Evolutionary conservation across 2,888 invertebrate genomes (phyloP).

Genomic region (Caenorhabditis afra): DNA sequence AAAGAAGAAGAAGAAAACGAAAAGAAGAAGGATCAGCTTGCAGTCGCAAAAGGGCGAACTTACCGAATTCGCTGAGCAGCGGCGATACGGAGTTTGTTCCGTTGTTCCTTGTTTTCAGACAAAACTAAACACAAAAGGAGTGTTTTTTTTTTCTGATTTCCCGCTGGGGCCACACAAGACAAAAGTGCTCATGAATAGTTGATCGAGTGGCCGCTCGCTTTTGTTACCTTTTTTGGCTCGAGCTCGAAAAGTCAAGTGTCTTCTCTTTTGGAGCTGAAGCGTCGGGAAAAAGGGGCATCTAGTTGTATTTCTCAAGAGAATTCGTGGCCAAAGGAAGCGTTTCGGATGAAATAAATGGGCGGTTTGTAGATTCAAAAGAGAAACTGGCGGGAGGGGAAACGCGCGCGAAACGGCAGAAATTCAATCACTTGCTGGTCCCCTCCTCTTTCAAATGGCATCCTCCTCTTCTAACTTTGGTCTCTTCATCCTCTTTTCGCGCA

Average conservation of each 20-base stretch:
- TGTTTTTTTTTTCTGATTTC: not conserved
- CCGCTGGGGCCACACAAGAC: not conserved
- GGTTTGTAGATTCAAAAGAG: slow-evolving; percentile 6
- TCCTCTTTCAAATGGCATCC: slow-evolving; percentile 25
- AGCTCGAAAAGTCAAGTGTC: slow-evolving; percentile 7
- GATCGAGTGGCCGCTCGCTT: slow-evolving; percentile 9
- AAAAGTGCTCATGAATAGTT: slow-evolving; percentile 26
- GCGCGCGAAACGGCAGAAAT: slow-evolving; percentile 42
- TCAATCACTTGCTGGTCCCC: slow-evolving; percentile 42
- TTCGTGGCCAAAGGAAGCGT: slow-evolving; percentile 17
- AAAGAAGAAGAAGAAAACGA: not conserved
- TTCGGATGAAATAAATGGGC: slow-evolving; percentile 32
- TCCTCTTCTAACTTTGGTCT: slow-evolving; percentile 22
- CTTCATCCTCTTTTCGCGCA: slow-evolving; percentile 17
- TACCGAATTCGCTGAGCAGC: too few species aligned
- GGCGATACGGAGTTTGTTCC: too few species aligned
- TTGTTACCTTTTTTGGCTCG: slow-evolving; percentile 11
- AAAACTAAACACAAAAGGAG: too few species aligned
- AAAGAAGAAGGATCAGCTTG: slow-evolving; percentile 8
- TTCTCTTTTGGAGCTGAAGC: too few species aligned
- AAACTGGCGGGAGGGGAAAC: slow-evolving; percentile 16
- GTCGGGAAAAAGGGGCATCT: not conserved
- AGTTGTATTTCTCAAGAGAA: not conserved
- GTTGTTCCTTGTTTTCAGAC: too few species aligned
- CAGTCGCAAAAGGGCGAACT: not conserved